Evolutionary conservation across 2,888 invertebrate species (phyloP).

Genomic region (Lochmaea capreae): DNA sequence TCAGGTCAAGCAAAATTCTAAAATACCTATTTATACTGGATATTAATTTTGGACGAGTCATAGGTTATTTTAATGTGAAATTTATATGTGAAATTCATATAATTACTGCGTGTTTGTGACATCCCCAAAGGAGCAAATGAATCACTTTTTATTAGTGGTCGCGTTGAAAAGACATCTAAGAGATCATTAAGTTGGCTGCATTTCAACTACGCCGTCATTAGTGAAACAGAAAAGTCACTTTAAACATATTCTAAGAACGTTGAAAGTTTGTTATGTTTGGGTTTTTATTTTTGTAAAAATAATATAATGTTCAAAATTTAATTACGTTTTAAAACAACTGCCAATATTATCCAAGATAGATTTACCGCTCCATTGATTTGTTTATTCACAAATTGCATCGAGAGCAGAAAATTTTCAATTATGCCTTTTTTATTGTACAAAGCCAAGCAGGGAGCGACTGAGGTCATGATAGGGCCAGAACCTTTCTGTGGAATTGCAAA

Average conservation of each 20-base stretch:
- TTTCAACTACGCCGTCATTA: conserved; percentile 36
- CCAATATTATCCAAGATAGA: too few species aligned
- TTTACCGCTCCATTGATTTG: too few species aligned
- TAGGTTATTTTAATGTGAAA: conserved; percentile 34
- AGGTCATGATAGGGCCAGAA: too few species aligned
- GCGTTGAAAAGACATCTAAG: conserved; percentile 39
- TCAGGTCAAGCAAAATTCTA: conserved; percentile 7
- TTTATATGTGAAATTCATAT: conserved; percentile 34
- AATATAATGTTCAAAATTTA: too few species aligned
- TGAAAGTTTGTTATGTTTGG: background rate
- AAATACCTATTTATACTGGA: conserved; percentile 19
- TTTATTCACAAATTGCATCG: too few species aligned
- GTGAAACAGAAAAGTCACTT: conserved; percentile 9
- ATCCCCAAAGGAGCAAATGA: conserved; percentile 38
- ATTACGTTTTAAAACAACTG: too few species aligned
- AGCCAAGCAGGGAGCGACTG: too few species aligned
- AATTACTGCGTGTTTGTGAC: conserved; percentile 36
- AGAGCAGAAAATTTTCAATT: too few species aligned
- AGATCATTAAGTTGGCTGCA: conserved; percentile 41
- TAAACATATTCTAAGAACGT: conserved; percentile 3
- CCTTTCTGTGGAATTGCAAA: too few species aligned
- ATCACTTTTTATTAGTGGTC: conserved; percentile 41
- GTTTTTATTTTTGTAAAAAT: background rate
- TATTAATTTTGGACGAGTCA: conserved; percentile 28
- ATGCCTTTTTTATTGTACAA: too few species aligned